Percentiles rank a stretch among this genome's conserved stretches.
These are phyloP conservation scores for Phaetusa simplex DNA, from an alignment of 2,113 vertebrate genomes.

Conservation along the genomic window DNA sequence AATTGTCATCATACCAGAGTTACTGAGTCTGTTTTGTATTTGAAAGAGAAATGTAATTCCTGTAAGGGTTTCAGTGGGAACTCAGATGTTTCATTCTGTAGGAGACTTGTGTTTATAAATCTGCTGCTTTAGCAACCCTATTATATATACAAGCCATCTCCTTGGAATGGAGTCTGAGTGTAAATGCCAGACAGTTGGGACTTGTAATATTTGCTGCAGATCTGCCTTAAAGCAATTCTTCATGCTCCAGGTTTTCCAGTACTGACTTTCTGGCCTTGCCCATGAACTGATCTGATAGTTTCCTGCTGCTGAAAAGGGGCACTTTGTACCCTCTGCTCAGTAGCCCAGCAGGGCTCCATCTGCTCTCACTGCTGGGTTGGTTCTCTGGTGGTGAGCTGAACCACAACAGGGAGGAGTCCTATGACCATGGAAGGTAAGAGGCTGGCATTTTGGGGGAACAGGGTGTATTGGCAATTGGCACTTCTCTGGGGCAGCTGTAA, in stretches of 20 bases:
- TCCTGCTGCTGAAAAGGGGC: neutral
- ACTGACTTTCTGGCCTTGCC: neutral
- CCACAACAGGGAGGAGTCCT: neutral
- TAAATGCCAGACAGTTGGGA: neutral
- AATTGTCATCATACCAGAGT: neutral
- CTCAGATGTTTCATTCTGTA: neutral
- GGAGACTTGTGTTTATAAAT: slow-evolving; percentile 24
- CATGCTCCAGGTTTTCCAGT: neutral
- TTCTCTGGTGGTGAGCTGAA: neutral
- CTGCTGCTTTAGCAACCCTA: neutral
- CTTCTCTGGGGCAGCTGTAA: neutral
- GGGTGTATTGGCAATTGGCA: neutral
- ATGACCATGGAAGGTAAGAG: neutral
- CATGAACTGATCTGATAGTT: neutral
- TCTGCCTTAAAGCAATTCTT: neutral
- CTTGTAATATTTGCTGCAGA: neutral
- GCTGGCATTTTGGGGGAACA: neutral
- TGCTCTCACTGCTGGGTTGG: neutral
- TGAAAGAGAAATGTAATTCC: neutral
- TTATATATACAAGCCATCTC: neutral
- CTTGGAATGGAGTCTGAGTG: neutral
- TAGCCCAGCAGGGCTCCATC: neutral
- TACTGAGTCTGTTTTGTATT: neutral
- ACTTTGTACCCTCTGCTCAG: neutral
- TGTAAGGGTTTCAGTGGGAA: neutral